Evolutionary conservation across 2,888 invertebrate genomes (phyloP), one percentile per base, ranked within the genome.

Genomic region (Myopa tessellatipennis): DNA sequence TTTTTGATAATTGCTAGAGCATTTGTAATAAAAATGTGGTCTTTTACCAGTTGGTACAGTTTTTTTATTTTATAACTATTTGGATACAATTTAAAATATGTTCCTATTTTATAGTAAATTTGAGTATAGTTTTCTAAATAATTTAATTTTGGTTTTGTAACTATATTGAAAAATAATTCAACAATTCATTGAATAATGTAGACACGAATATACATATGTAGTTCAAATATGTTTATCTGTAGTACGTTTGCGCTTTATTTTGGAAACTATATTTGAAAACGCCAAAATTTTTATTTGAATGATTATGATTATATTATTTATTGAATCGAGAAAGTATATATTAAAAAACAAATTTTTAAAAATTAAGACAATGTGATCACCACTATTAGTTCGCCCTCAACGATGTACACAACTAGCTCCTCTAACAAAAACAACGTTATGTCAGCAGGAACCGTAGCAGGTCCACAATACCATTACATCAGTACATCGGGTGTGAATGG

Each of bases 291-390:
- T 78, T 80, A 40, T 72, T 63, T 69, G 50, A 50, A 76, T 73
- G 70, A 70, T 60, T 70, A 67, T 76, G 52, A 77, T 75, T 61
- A 72, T 75, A 78, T 78, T 75, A 74, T 80, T 78, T 79, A 79
- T 77, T 77, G 61, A 78, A 74, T 74, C 40, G 60, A 77, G 69
- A 79, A 78, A 75, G 68, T 75, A 83, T 81, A 86, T 86, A 86
- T 87, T 85, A 83, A 86, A 85, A 82, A 81, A 83, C 84, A 82
- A 87, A 87, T 84, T 87, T 87, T 85, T 85, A 86, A 87, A 87
- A 87, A 87, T 87, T 87, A 87, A 87, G 87, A 87, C 87, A 87
- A 87, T 87, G 87, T 87, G 87, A 87, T 87, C 87, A 87, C 87
- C 86, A 87, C 87, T 85, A 87, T 87, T 85, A 87, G 87, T 86